Conservation (phyloP, 2,797 vertebrate genomes). For the Euphonia xanthogaster region DNA sequence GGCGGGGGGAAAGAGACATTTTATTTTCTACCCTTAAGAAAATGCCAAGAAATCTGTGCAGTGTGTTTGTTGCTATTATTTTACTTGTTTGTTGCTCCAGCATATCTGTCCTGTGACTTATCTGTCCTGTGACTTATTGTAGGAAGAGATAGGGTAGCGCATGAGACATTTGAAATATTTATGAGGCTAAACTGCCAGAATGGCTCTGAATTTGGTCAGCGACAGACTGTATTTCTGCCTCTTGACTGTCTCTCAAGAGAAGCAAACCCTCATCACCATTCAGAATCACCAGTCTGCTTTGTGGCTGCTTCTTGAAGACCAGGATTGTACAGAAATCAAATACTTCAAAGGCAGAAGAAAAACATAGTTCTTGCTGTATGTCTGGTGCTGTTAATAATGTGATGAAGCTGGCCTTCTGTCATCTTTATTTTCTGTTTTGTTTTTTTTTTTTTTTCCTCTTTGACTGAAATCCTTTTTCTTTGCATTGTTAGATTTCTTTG, state of each 20-base stretch:
- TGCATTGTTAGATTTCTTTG: background rate
- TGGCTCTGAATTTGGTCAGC: background rate
- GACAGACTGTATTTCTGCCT: background rate
- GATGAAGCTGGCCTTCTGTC: background rate
- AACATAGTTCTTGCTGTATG: accelerated
- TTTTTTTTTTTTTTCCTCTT: background rate
- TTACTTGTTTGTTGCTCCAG: background rate
- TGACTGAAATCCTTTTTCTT: background rate
- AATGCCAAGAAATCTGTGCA: background rate
- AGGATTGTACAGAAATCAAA: background rate
- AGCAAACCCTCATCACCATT: background rate
- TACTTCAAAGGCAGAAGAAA: background rate
- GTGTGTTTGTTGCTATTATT: background rate
- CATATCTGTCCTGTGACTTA: background rate
- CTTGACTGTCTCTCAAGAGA: background rate
- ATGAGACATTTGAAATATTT: background rate
- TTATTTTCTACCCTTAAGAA: background rate
- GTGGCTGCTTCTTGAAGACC: background rate
- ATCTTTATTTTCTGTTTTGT: background rate
- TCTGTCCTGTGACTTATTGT: background rate
- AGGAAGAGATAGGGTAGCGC: background rate
- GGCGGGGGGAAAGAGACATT: background rate
- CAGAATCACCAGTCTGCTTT: background rate
- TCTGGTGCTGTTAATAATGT: background rate
- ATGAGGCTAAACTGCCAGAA: background rate